These are phyloP conservation scores for Cryptocephalus primarius DNA, from an alignment of 2,888 invertebrate species.

Conservation along the genomic window DNA sequence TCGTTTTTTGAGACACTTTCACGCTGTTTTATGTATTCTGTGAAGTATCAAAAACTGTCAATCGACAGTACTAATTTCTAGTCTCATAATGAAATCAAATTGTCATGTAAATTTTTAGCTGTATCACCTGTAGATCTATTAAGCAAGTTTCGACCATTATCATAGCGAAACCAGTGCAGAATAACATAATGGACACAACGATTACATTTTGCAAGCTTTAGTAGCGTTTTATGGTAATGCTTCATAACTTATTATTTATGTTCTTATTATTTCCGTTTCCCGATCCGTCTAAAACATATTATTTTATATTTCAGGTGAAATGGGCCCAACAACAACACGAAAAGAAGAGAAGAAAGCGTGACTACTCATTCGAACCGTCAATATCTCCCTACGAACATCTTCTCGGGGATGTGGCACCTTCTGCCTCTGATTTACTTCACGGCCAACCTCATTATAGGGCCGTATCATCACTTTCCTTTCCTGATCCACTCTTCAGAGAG, in stretches of 20 bases:
- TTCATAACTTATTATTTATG: too few relatives aligned
- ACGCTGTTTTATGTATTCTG: too few relatives aligned
- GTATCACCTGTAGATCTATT: too few relatives aligned
- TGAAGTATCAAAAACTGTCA: too few relatives aligned
- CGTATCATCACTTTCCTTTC: constrained; percentile 47
- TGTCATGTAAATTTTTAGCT: too few relatives aligned
- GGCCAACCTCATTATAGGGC: constrained; percentile 37
- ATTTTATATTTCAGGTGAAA: constrained; percentile 50
- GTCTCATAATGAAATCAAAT: too few relatives aligned
- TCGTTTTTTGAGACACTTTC: too few relatives aligned
- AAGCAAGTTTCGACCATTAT: too few relatives aligned
- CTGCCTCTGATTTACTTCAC: constrained; percentile 26
- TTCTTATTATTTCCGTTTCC: too few relatives aligned
- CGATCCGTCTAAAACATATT: background rate
- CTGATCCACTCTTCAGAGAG: constrained; percentile 86
- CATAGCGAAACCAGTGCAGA: too few relatives aligned
- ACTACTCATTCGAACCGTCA: constrained; percentile 50
- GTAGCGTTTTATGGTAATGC: too few relatives aligned
- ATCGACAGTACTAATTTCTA: too few relatives aligned
- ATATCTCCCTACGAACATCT: constrained; percentile 40
- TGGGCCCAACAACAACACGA: constrained; percentile 96
- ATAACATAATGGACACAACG: background rate
- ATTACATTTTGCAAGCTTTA: constrained; percentile 5
- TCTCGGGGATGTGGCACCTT: constrained; percentile 38
- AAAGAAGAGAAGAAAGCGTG: constrained; percentile 78